Conservation (phyloP, 2,888 invertebrate genomes). For the Eupithecia subfuscata region DNA sequence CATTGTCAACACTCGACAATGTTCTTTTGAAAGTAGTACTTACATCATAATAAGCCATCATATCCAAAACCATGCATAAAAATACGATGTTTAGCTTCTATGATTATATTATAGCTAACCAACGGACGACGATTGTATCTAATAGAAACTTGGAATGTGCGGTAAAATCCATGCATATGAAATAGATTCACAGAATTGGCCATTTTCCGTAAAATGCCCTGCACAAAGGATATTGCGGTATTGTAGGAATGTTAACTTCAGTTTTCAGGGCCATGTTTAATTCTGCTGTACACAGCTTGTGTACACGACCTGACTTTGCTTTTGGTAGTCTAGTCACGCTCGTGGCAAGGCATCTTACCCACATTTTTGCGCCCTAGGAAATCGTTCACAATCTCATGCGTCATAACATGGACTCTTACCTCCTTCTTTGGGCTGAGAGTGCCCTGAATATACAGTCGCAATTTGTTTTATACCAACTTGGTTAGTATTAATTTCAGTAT, state of each 20-base stretch:
- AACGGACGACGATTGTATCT: neutral
- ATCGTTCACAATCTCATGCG: neutral
- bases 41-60: neutral
- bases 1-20: neutral
- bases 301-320: neutral
- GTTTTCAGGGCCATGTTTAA: slow-evolving; percentile 23
- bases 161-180: slow-evolving; percentile 11
- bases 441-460: neutral
- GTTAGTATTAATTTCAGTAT: neutral
- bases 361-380: neutral
- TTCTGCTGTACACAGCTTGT: slow-evolving; percentile 6
- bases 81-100: neutral
- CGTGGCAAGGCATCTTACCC: neutral
- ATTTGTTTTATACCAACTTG: neutral
- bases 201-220: slow-evolving; percentile 26
- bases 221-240: slow-evolving; percentile 31
- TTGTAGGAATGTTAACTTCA: slow-evolving; percentile 26
- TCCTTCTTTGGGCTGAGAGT: neutral
- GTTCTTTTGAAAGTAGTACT: neutral
- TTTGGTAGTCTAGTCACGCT: neutral
- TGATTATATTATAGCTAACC: neutral
- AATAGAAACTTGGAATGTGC: neutral
- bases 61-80: neutral
- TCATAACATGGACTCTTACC: neutral
- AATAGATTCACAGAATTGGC: slow-evolving; percentile 20